Base-by-base conservation (phyloP, 1,140 invertebrate genomes). In the Colletes latitarsis region DNA sequence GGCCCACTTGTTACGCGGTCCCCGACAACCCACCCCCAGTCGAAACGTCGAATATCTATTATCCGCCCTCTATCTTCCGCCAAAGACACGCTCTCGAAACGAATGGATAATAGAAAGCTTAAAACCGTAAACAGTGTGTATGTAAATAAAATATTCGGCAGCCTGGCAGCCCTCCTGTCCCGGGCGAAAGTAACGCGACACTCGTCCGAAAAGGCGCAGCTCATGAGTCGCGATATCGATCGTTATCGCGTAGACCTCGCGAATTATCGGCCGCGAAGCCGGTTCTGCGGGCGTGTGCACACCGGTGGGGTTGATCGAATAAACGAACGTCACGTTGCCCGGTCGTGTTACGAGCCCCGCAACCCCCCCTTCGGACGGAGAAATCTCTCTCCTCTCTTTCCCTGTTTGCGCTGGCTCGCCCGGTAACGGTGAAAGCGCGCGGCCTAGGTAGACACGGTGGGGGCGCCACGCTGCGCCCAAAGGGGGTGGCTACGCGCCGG, bases 291-390 rank as follows among this genome's bases (percentile, higher is more conserved):
- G 52, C 41, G 60, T 55, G 62, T 74, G 62, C 62, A 71, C 79
- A 60, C 64, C 55, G 58, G 39, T 17, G 62, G 81, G 71, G 60
- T 64, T 74, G 88, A 87, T 88, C 72, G 77, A 83, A 82, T 87
- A 83, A 83, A 84, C 82, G 80, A 84, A 67, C 68, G 73, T 88
- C 81, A 84, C 67, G 70, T 82, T 82, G 85, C 84, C 69, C 73
- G 81, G 84, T 67, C 74, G 79, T 87, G 81, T 88, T 79, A 88
- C 78, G 73, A 77, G 82, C 57, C 43, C 77, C 62, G 58, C 77
- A 63, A 9, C 67, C 52, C 55, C 55, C 30, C n/a, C 57, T 52
- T 52, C 2, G 1, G 30, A 30, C 30, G 30, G 76, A 58, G 12
- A 4, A 14, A 8, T 19, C 17, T 67, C 41, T 21, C 41, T 41